Evolutionary conservation across 2,113 vertebrate species (phyloP).

Genomic region (Myxocyprinus asiaticus): DNA sequence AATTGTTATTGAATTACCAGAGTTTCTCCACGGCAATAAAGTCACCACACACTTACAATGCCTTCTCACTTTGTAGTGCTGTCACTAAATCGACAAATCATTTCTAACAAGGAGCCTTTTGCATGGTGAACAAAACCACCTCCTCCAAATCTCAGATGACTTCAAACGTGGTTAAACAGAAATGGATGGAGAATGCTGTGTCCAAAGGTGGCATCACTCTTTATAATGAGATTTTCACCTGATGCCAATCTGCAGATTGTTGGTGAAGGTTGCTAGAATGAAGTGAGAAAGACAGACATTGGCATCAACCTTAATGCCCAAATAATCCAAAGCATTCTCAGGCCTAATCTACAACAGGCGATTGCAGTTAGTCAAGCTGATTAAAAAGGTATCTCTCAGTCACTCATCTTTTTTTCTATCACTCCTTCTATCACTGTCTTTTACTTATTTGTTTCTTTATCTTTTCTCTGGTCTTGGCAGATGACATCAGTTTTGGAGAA

Average conservation of each 20-base stretch:
- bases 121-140: not conserved
- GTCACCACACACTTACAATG: conserved; percentile 16
- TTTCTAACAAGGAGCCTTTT: conserved; percentile 21
- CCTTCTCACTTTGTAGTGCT: not conserved
- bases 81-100: conserved; percentile 32
- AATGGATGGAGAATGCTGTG: not conserved
- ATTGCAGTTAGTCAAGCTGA: conserved; percentile 4
- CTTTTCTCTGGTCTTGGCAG: no score
- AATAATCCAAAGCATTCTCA: conserved; percentile 16
- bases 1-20: conserved; percentile 12
- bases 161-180: not conserved
- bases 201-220: conserved; percentile 19
- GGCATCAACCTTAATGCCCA: conserved; percentile 21
- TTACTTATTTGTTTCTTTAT: not conserved
- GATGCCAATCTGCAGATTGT: conserved; percentile 15
- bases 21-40: conserved; percentile 6
- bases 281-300: not conserved
- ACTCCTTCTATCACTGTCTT: not conserved
- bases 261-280: not conserved
- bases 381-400: conserved; percentile 27
- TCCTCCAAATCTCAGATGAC: conserved; percentile 12
- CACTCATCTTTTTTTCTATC: no score
- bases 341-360: conserved; percentile 14
- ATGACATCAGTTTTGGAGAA: no score
- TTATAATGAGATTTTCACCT: conserved; percentile 34